Conservation (phyloP, 2,888 invertebrate genomes). For the Hartigia nigra region DNA sequence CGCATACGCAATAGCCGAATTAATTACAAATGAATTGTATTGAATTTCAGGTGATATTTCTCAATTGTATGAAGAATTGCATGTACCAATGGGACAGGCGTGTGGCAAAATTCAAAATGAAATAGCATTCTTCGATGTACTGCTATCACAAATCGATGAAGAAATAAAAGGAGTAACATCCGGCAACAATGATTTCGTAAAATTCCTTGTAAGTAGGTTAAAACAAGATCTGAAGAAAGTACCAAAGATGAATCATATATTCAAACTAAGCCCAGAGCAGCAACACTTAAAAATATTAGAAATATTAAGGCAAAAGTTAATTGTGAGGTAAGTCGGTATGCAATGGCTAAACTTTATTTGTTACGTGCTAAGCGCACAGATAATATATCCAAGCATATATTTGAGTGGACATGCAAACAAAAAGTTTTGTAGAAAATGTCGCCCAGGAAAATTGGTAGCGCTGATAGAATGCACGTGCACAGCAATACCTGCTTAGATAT, state of each 20-base stretch:
- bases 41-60: conserved; percentile 48
- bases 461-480: no score
- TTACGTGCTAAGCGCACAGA: no score
- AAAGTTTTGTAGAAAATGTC: no score
- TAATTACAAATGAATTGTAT: conserved; percentile 59
- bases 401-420: no score
- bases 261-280: conserved; percentile 31
- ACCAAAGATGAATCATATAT: conserved; percentile 34
- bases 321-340: conserved; percentile 29
- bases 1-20: not conserved
- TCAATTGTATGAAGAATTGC: conserved; percentile 30
- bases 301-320: conserved; percentile 39
- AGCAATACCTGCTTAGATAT: no score
- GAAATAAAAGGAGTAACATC: conserved; percentile 60
- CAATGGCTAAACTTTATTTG: not conserved
- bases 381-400: no score
- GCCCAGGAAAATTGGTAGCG: no score
- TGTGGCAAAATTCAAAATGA: conserved; percentile 48
- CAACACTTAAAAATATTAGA: conserved; percentile 35
- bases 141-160: conserved; percentile 64
- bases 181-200: conserved; percentile 34
- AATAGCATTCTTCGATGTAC: conserved; percentile 62
- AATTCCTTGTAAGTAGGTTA: conserved; percentile 36
- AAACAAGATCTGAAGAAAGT: conserved; percentile 36
- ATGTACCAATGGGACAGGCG: conserved; percentile 21